Base-by-base conservation (phyloP, 37 sponge, comb jelly and placozoan species). In the Halichondria panicea region DNA sequence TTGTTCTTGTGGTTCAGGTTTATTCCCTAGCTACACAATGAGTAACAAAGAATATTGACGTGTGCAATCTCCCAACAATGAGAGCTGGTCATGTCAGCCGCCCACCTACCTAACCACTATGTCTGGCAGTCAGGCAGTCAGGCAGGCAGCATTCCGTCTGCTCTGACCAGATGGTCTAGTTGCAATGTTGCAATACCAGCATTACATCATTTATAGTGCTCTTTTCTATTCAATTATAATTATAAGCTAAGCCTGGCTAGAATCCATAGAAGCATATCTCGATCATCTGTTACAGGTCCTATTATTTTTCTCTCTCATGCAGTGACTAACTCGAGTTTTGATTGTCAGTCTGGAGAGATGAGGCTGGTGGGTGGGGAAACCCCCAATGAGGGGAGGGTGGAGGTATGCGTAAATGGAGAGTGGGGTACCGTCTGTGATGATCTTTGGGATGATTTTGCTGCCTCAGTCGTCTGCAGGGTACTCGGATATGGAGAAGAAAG, bases 341-440 rank as follows among this genome's bases (percentile, higher is more conserved):
- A 43, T 13, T 81, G 81, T 40, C 53, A 72, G 30, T 50, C 63
- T 5, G 85, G 85, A 3, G 71, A 76, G 1, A 53, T 84, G 21
- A 41, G 80, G 4, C 79, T 84, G 63, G 79, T 58, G 0, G 72
- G 46, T 59, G 79, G 79, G 9, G 1, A 9, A 3, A 38, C 0
- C 4, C 18, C 8, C 21, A 33, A 12, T n/a, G 66, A 77, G 41
- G 85, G 85, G 25, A 55, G 79, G 31, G 85, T 83, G 45, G 83
- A 83, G 66, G 40, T 83, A 35, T 83, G 69, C 75, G 43, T 74
- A 18, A 75, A 66, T 66, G 75, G 76, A 1, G 67, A 44, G 60
- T 83, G 83, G 83, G 76, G 76, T 8, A 74, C 75, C 25, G 50
- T 83, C 25, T 83, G 83, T 68, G 68, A 66, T 30, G 68, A 68